Evolutionary conservation across 2,113 vertebrate genomes (phyloP), one percentile per base, ranked within the genome.

Genomic region (Crotalus viridis): DNA sequence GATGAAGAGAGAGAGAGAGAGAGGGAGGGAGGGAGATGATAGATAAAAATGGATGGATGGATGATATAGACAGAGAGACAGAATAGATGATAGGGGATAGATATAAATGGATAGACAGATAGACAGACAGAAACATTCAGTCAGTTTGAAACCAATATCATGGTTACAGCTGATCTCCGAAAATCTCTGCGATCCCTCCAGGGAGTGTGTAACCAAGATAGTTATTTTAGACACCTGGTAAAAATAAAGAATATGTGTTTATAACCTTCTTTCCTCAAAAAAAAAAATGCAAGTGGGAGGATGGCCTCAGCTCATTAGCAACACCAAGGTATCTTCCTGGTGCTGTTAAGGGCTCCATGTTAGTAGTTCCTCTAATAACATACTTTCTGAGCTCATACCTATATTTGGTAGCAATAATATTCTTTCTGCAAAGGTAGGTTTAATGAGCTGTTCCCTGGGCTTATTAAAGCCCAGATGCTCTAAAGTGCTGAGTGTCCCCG

Each of bases 331-430:
- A 56, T 74, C 3, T 64, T 88, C 39, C 9, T 56, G 87, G 51
- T 46, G 51, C 91, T 92, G 26, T 52, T 69, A 39, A 88, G 91
- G 87, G 22, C 21, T 92, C 56, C 26, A 52, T 81, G 87, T 55
- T 46, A 54, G 61, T 15, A 74, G 33, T 28, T 85, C 87, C 87
- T 85, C 21, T 55, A 28, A 89, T 57, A 89, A 89, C 46, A 89
- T 33, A 19, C 8, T 87, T 15, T 26, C 10, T 24, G 48, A 21
- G 28, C 52, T 69, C 57, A 92, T 64, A 57, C 52, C 7, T 56
- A 56, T 10, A 81, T 92, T 89, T 57, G 56, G 64, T 81, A 85
- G 57, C 61, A 92, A 89, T 46, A 89, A 81, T 54, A 81, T 57
- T 89, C 51, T 19, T 85, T 57, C 74, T 61, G 61, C 69, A 52